These are phyloP conservation scores for Mormyrops attenuatus DNA, from an alignment of 2,797 vertebrate genomes.

Conservation along the genomic window DNA sequence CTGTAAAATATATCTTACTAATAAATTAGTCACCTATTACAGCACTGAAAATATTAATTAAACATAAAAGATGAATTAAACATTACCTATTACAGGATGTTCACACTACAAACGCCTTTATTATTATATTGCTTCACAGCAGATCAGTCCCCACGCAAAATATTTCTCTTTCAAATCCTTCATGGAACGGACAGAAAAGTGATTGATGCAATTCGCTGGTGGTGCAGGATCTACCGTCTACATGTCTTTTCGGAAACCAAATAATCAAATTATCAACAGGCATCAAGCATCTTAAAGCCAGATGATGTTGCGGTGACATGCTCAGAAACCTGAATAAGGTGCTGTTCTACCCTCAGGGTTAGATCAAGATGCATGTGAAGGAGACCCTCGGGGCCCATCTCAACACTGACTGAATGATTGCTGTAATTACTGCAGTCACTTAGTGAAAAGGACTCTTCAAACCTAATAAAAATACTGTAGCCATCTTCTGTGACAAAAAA, in stretches of 20 bases:
- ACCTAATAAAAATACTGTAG: background rate
- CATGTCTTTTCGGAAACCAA: background rate
- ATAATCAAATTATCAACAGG: background rate
- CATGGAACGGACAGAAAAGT: background rate
- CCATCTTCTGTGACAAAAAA: background rate
- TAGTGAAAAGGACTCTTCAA: slow-evolving; percentile 1
- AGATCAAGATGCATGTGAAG: background rate
- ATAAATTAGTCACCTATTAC: background rate
- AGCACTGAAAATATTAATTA: background rate
- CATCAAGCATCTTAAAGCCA: background rate
- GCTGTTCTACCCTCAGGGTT: background rate
- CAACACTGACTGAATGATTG: background rate
- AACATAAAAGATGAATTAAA: background rate
- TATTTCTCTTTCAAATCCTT: background rate
- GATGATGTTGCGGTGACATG: background rate
- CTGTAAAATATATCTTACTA: background rate
- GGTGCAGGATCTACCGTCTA: background rate
- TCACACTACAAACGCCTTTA: background rate
- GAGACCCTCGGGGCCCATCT: background rate
- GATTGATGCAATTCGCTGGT: background rate
- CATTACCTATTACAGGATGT: background rate
- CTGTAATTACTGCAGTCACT: background rate
- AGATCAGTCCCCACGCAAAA: background rate
- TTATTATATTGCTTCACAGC: background rate
- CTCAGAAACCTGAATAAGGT: background rate